Base-by-base conservation (phyloP, 2,888 invertebrate species). In the Heteromurus nitidus region DNA sequence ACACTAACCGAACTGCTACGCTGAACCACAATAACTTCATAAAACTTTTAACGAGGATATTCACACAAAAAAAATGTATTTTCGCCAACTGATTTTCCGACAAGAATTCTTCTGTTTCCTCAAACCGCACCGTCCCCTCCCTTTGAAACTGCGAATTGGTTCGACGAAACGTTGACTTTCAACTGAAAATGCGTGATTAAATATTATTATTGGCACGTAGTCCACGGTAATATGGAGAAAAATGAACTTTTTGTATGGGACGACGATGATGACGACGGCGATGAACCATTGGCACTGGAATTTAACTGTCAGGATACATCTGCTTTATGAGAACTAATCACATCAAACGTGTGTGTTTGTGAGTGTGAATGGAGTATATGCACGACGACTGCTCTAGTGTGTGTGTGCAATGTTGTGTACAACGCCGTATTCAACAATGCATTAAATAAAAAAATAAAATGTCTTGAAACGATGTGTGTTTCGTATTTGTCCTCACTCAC, bases 361-460 rank as follows among this genome's bases (percentile, higher is more conserved):
- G 50, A 50, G 20, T 50, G 50, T 50, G 16, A 9, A 44, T n/a
- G 44, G 44, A n/a, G n/a, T n/a, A n/a, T n/a, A n/a, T n/a, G n/a
- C n/a, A n/a, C n/a, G n/a, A n/a, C n/a, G n/a, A n/a, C n/a, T n/a
- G n/a, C n/a, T n/a, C n/a, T n/a, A n/a, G n/a, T n/a, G n/a, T n/a
- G n/a, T n/a, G n/a, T n/a, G n/a, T n/a, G n/a, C n/a, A n/a, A n/a
- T 16, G 47, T 16, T 16, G n/a, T 13, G n/a, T 47, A 47, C n/a
- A 47, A 13, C 47, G n/a, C 47, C 47, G 47, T 24, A 69, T 24
- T 67, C 55, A 47, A 68, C 68, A 68, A 76, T 44, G 68, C 69
- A 62, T 69, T 77, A 62, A 69, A 64, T 77, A 77, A 77, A 44
- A 47, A 75, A 68, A 76, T 68, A 60, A 62, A 58, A 50, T 9